Percentiles rank a stretch among this genome's conserved stretches.
Evolutionary conservation across 2,888 invertebrate species (phyloP).

Genomic region (Epiperipatus broadwayi): DNA sequence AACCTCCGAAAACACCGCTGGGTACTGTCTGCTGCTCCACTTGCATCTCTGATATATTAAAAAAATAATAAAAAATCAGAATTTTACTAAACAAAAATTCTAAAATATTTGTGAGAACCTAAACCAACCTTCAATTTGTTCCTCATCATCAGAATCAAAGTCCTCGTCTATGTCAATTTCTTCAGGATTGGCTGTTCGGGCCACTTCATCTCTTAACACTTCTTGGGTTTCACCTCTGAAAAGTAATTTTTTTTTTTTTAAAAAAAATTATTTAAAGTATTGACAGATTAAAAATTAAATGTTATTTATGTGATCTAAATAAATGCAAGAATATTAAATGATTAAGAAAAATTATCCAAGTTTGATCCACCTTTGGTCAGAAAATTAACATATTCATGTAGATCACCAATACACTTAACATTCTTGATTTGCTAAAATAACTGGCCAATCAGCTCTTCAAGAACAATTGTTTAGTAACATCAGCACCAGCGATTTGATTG

Average conservation of each 20-base stretch:
- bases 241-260: too few species aligned
- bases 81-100: constrained; percentile 5
- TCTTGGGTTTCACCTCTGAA: constrained; percentile 35
- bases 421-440: too few species aligned
- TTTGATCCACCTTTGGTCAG: too few species aligned
- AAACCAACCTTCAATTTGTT: constrained; percentile 23
- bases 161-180: constrained; percentile 28
- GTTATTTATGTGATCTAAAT: too few species aligned
- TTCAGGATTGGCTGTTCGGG: constrained; percentile 25
- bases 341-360: too few species aligned
- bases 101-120: constrained; percentile 1
- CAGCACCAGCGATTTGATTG: too few species aligned
- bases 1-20: constrained; percentile 71
- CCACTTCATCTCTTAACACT: constrained; percentile 13
- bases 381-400: too few species aligned
- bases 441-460: too few species aligned
- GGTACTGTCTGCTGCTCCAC: constrained; percentile 71
- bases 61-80: constrained; percentile 9
- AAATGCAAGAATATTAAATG: too few species aligned
- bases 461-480: too few species aligned
- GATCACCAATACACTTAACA: too few species aligned
- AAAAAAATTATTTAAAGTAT: constrained; percentile 17
- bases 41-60: constrained; percentile 23
- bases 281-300: too few species aligned
- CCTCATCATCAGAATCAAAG: constrained; percentile 23